These are phyloP conservation scores for Cecropterus lyciades DNA, from an alignment of 1,140 invertebrate species.

Conservation along the genomic window DNA sequence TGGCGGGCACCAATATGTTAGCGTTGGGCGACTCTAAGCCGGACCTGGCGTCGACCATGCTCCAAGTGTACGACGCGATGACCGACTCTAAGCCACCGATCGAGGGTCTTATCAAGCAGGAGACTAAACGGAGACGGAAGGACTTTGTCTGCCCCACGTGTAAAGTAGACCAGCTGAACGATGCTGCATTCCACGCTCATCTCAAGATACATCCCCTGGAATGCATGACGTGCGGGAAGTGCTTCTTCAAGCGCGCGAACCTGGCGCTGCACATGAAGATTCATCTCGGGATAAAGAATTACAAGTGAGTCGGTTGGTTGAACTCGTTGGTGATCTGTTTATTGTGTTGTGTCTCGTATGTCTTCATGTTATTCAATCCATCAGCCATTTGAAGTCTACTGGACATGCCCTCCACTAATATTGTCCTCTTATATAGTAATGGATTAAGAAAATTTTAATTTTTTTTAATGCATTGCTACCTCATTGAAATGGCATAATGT, in stretches of 20 bases:
- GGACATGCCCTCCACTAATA: too few species aligned
- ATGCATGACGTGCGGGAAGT: constrained; percentile 91
- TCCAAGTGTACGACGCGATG: constrained; percentile 60
- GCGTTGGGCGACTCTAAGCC: constrained; percentile 58
- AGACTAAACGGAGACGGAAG: constrained; percentile 70
- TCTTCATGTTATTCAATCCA: too few species aligned
- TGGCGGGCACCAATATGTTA: constrained; percentile 54
- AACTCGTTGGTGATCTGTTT: constrained; percentile 14
- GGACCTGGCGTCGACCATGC: constrained; percentile 53
- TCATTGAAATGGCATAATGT: too few species aligned
- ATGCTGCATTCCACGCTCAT: constrained; percentile 87
- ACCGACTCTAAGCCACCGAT: constrained; percentile 62
- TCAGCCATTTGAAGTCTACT: too few species aligned
- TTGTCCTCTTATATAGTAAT: too few species aligned
- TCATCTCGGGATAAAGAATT: constrained; percentile 91
- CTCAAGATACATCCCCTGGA: constrained; percentile 91
- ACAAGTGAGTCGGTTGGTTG: constrained; percentile 73
- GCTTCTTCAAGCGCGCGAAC: constrained; percentile 89
- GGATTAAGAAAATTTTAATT: too few species aligned
- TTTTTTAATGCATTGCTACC: too few species aligned
- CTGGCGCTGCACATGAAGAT: constrained; percentile 91
- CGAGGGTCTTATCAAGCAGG: constrained; percentile 83
- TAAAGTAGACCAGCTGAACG: constrained; percentile 85
- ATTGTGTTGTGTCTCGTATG: neutral
- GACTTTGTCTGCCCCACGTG: constrained; percentile 71